Conservation (phyloP, 2,113 vertebrate genomes). For the Raja brachyura region DNA sequence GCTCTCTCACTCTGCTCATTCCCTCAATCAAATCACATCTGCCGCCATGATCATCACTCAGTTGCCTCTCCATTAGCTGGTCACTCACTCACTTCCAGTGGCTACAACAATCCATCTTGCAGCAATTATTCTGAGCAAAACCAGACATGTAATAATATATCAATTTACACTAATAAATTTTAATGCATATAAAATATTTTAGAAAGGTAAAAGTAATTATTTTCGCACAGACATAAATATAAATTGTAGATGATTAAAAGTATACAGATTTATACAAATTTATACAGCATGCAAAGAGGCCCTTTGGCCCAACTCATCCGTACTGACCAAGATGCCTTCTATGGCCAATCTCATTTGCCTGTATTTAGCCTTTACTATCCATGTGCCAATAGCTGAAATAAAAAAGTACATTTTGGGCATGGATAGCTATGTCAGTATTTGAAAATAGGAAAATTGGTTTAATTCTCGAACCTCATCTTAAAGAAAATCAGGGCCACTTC, state of each 20-base stretch:
- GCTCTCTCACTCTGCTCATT: neutral
- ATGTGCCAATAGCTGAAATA: neutral
- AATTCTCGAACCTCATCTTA: neutral
- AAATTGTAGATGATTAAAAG: neutral
- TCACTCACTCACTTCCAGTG: neutral
- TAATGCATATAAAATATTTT: neutral
- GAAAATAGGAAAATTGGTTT: neutral
- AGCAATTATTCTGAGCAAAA: neutral
- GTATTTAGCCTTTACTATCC: too few relatives aligned
- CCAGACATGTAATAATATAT: neutral
- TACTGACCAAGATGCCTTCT: too few relatives aligned
- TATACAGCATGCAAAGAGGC: too few relatives aligned
- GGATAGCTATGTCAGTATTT: neutral
- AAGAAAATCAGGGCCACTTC: neutral
- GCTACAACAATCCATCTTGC: neutral
- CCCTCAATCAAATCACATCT: neutral
- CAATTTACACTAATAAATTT: neutral
- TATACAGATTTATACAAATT: too few relatives aligned
- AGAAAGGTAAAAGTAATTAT: neutral
- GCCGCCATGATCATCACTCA: neutral
- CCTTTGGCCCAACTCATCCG: too few relatives aligned
- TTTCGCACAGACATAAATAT: neutral
- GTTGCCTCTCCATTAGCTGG: neutral
- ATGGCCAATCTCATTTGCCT: too few relatives aligned
- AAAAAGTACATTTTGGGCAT: neutral